Percentiles rank a stretch among this genome's conserved stretches.
Evolutionary conservation across 2,888 invertebrate genomes (phyloP).

Genomic region (Epirrhoe alternata): DNA sequence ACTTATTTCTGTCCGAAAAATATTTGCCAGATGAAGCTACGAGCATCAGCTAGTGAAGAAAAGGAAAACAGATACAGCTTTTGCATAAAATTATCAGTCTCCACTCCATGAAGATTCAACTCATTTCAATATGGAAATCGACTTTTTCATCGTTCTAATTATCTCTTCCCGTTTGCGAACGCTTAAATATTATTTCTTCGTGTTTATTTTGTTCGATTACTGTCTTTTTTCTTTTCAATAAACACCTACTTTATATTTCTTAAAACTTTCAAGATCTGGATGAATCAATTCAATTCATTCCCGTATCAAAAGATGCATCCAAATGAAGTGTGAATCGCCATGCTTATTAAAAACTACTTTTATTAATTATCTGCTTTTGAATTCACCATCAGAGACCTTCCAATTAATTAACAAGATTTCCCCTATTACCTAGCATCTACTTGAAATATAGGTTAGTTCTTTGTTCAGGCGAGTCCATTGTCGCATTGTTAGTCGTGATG

Average conservation of each 20-base stretch:
- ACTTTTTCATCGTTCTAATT: conserved; percentile 40
- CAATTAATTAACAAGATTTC: background rate
- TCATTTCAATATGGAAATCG: conserved; percentile 45
- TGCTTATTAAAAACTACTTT: background rate
- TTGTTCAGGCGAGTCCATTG: conserved; percentile 32
- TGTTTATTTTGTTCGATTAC: conserved; percentile 28
- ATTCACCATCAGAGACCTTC: background rate
- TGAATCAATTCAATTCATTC: too few species aligned
- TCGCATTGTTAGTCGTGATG: conserved; percentile 30
- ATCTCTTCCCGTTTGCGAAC: conserved; percentile 34
- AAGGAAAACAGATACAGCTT: conserved; percentile 32
- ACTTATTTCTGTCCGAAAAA: too few species aligned
- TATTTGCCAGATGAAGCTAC: background rate
- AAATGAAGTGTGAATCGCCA: too few species aligned
- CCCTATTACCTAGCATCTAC: conserved; percentile 3
- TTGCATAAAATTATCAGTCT: conserved; percentile 44
- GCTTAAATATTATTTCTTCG: conserved; percentile 25
- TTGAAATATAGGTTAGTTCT: conserved; percentile 26
- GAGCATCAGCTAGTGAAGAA: background rate
- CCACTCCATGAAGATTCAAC: conserved; percentile 35
- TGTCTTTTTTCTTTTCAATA: conserved; percentile 4
- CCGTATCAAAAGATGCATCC: too few species aligned
- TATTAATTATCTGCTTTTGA: background rate
- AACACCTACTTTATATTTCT: background rate
- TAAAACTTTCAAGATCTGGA: background rate